Percentiles rank a stretch among this genome's conserved stretches.
These are phyloP conservation scores for Ceriagrion tenellum DNA, from an alignment of 2,888 invertebrate genomes.

Conservation along the genomic window DNA sequence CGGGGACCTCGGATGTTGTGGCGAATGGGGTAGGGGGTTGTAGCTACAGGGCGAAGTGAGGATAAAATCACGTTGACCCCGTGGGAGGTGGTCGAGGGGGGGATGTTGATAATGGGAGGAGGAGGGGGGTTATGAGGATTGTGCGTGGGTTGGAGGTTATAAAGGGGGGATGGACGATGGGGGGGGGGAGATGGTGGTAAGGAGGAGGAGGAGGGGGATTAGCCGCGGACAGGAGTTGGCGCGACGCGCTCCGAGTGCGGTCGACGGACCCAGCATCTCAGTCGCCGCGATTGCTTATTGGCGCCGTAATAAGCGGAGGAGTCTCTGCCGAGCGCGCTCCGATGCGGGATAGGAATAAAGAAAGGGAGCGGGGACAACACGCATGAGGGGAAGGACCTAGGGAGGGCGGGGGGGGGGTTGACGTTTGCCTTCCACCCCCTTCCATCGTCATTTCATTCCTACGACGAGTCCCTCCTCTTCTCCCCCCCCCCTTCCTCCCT, in stretches of 20 bases:
- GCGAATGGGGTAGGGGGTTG: not conserved
- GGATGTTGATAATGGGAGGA: no score
- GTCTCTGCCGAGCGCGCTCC: not conserved
- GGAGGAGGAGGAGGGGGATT: not conserved
- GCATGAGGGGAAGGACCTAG: no score
- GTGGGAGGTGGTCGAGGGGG: no score
- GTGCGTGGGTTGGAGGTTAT: not conserved
- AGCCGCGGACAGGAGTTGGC: not conserved
- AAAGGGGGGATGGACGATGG: not conserved
- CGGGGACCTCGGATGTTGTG: not conserved
- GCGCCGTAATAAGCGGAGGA: conserved; percentile 21
- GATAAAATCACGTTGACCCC: conserved; percentile 32
- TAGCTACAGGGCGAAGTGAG: not conserved
- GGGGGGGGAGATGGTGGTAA: not conserved
- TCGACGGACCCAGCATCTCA: conserved; percentile 31
- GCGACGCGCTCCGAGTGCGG: no score
- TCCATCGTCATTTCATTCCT: no score
- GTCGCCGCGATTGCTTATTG: conserved; percentile 28
- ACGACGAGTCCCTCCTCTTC: not conserved
- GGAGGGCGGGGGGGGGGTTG: not conserved
- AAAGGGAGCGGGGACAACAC: not conserved
- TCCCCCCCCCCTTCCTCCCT: not conserved
- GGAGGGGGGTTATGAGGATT: not conserved
- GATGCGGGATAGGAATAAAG: conserved; percentile 11
- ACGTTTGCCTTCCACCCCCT: not conserved